These are phyloP conservation scores for Enteromius anoplus DNA, from an alignment of 2,797 vertebrate species.

Conservation along the genomic window DNA sequence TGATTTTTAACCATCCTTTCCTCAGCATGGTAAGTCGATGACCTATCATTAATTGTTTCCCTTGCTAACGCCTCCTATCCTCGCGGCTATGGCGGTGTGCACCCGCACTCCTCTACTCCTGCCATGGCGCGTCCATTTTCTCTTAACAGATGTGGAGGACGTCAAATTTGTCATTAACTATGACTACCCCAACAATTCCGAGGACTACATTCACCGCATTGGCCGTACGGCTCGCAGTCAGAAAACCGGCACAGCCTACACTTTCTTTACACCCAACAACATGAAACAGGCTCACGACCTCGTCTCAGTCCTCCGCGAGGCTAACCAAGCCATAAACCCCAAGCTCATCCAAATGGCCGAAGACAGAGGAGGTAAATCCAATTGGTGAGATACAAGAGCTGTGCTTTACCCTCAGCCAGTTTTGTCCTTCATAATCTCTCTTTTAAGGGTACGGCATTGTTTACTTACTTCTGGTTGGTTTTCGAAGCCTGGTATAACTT, in stretches of 20 bases:
- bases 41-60: conserved; percentile 15
- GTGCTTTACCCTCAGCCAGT: conserved; percentile 77
- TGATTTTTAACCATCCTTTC: conserved; percentile 22
- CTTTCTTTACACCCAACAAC: conserved; percentile 99
- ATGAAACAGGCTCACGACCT: conserved; percentile 97
- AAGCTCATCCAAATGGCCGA: conserved; percentile 98
- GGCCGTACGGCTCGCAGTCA: conserved; percentile 97
- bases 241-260: conserved; percentile 99
- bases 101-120: conserved; percentile 40
- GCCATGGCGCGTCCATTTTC: conserved; percentile 45
- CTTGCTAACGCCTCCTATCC: conserved; percentile 49
- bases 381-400: conserved; percentile 89
- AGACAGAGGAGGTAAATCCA: conserved; percentile 97
- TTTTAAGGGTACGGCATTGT: not conserved
- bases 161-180: conserved; percentile 99
- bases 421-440: conserved; percentile 51
- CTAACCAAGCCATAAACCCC: conserved; percentile 99
- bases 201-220: conserved; percentile 99
- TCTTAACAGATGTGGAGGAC: conserved; percentile 99
- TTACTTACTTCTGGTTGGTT: not conserved
- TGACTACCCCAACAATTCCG: conserved; percentile 99
- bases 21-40: conserved; percentile 48
- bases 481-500: not conserved
- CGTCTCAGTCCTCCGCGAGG: conserved; percentile 96
- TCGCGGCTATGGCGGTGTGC: conserved; percentile 53